Conservation (phyloP, 2,888 invertebrate species). For the Amiota communis region DNA sequence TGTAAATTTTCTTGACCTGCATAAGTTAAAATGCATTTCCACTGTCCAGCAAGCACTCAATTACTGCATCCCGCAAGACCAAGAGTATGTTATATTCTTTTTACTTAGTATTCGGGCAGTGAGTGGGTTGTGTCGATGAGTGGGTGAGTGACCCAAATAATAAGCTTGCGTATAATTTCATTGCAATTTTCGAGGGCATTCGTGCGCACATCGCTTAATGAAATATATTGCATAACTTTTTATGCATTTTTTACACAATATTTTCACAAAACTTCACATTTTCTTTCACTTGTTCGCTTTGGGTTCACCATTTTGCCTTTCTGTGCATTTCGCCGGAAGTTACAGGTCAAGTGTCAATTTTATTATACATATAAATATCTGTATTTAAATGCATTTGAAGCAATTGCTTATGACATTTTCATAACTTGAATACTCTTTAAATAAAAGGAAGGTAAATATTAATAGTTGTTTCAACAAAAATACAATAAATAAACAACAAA, state of each 20-base stretch:
- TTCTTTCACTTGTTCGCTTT: background rate
- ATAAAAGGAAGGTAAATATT: no score
- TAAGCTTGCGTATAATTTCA: constrained; percentile 29
- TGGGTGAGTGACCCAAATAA: constrained; percentile 47
- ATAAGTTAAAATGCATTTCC: no score
- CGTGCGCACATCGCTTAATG: constrained; percentile 36
- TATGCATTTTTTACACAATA: background rate
- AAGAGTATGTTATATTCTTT: no score
- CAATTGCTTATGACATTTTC: no score
- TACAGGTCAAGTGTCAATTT: constrained; percentile 58
- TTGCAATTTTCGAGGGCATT: constrained; percentile 34
- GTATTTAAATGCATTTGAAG: no score
- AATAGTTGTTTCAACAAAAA: no score
- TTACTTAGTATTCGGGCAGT: constrained; percentile 37
- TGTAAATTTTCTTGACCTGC: background rate
- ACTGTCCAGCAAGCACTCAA: no score
- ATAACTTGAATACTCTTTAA: no score
- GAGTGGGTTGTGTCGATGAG: background rate
- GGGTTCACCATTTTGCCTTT: background rate
- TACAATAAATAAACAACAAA: no score
- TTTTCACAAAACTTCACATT: constrained; percentile 1
- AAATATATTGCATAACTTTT: constrained; percentile 45
- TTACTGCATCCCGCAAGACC: no score
- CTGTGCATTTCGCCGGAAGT: constrained; percentile 40
- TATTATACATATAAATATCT: constrained; percentile 5